phyloP scores from a whole-genome alignment of 1,140 invertebrate species.

The Theocolax elegans region DNA sequence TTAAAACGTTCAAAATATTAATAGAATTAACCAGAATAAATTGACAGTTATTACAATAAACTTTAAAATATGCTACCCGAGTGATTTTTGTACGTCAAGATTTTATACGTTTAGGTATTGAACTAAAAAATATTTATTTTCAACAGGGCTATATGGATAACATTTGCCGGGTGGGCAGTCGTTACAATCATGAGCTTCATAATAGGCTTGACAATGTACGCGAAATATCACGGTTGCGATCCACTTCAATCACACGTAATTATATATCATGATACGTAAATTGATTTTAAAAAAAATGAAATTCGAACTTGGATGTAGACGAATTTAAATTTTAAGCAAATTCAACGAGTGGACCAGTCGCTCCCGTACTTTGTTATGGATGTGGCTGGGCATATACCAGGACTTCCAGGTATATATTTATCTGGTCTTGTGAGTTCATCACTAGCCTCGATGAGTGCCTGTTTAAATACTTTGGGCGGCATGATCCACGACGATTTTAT shows the following conservation, averaged over 20 bases:
- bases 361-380: slow-evolving; percentile 73
- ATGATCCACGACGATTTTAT: slow-evolving; percentile 72
- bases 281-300: no score
- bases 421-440: slow-evolving; percentile 78
- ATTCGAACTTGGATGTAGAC: no score
- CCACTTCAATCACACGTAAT: slow-evolving; percentile 62
- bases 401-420: slow-evolving; percentile 76
- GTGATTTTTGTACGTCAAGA: no score
- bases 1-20: no score
- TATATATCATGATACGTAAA: no score
- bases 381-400: slow-evolving; percentile 67
- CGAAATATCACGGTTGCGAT: slow-evolving; percentile 73
- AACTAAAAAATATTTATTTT: neutral
- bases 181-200: slow-evolving; percentile 54
- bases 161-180: slow-evolving; percentile 61
- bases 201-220: slow-evolving; percentile 72
- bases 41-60: no score
- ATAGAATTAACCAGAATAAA: no score
- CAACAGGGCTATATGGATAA: slow-evolving; percentile 55
- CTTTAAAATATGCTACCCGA: no score
- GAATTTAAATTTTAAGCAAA: slow-evolving; percentile 41
- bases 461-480: slow-evolving; percentile 69
- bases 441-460: slow-evolving; percentile 66
- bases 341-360: slow-evolving; percentile 66
- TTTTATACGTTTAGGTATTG: no score